Evolutionary conservation across 2,888 invertebrate genomes (phyloP).

Genomic region (Kuschelorhynchus macadamiae): DNA sequence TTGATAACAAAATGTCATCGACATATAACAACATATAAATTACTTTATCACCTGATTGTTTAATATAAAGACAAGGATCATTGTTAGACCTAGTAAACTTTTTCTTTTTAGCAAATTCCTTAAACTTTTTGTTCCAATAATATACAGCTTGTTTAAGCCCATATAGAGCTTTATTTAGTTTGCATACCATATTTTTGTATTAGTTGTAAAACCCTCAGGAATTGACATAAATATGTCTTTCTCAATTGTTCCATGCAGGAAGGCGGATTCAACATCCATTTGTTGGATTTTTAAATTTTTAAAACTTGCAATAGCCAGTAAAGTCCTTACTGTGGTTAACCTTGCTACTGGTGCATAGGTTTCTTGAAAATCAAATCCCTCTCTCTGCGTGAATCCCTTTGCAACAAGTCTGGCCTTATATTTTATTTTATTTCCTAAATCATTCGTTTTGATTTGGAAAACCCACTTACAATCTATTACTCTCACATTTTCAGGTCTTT

Average conservation of each 20-base stretch:
- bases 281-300: constrained; percentile 19
- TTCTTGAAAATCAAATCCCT: constrained; percentile 38
- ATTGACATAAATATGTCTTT: constrained; percentile 52
- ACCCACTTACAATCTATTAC: constrained; percentile 46
- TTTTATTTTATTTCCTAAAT: constrained; percentile 28
- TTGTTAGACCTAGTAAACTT: constrained; percentile 50
- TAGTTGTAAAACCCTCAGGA: constrained; percentile 52
- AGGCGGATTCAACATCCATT: constrained; percentile 58
- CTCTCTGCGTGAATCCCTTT: constrained; percentile 41
- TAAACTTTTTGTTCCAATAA: constrained; percentile 56
- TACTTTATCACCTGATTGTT: constrained; percentile 5
- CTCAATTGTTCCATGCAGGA: constrained; percentile 55
- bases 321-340: constrained; percentile 35
- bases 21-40: constrained; percentile 54
- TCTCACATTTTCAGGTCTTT: constrained; percentile 38
- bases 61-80: constrained; percentile 56
- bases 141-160: constrained; percentile 59
- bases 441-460: constrained; percentile 36
- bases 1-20: constrained; percentile 55
- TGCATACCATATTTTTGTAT: constrained; percentile 26
- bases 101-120: constrained; percentile 47
- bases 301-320: constrained; percentile 12
- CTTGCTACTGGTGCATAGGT: constrained; percentile 46
- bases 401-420: constrained; percentile 47
- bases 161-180: constrained; percentile 57